Base-by-base conservation (phyloP, 2,113 vertebrate species). In the Manacus vitellinus region DNA sequence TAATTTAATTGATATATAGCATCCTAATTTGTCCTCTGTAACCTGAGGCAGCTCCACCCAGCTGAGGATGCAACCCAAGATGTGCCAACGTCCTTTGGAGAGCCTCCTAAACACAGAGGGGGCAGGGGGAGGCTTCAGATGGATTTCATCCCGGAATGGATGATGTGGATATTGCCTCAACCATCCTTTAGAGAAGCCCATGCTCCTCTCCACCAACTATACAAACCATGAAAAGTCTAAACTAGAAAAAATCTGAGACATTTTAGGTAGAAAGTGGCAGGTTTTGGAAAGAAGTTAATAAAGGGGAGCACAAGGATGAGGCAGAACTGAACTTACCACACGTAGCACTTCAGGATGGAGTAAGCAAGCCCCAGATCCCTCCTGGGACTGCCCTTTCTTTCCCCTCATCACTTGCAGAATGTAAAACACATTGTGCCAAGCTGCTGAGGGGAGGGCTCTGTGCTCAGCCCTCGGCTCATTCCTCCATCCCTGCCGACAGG, bases 51-150 rank as follows among this genome's bases (percentile, higher is more conserved):
- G n/a, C 15, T 83, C 47, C 54, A 46, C 10, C 23, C 71, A 83
- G 35, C 16, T 5, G 2, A 77, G 33, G 25, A 33, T 37, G 27
- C 24, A 68, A 21, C 7, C 44, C 22, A 28, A 27, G 33, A 24
- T 4, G 6, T 47, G 30, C 16, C 35, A 66, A 37, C 4, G 5
- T 8, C 39, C 61, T 30, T 28, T 74, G 83, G 43, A 83, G 12
- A 68, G 12, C 23, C 28, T 86, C 47, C 54, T 73, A 51, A 68
- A 4, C 22, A 61, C 12, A 25, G 44, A 25, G 8, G 10, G 4
- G 12, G 5, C 3, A 6, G 6, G 9, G 16, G 3, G 5, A 35
- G 21, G 39, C 30, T 72, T 66, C 39, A 5, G 8, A n/a, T 0
- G 12, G 14, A 39, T 91, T 67, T 67, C 17, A 37, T 33, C 27